A percentile compares a stretch with the other conserved stretches of the same genome.
These are phyloP conservation scores for Eulemur macaco DNA, from an alignment of 2,113 vertebrate species.

Conservation along the genomic window DNA sequence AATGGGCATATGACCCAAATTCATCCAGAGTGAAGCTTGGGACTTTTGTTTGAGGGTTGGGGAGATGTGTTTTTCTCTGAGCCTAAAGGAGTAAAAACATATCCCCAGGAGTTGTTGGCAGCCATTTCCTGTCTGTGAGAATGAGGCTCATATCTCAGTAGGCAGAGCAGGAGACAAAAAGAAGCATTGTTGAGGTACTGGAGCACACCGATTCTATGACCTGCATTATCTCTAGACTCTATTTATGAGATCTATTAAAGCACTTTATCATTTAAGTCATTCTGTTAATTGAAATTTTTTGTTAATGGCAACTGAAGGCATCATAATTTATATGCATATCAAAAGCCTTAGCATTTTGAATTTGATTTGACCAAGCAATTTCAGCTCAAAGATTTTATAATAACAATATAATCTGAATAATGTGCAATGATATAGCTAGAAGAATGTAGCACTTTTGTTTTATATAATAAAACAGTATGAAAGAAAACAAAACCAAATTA, in stretches of 20 bases:
- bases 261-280: background rate
- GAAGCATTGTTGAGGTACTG: background rate
- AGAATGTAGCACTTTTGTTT: background rate
- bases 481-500: background rate
- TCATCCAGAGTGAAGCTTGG: background rate
- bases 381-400: background rate
- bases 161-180: background rate
- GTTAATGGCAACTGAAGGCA: background rate
- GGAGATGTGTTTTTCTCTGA: background rate
- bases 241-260: background rate
- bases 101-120: background rate
- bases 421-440: background rate
- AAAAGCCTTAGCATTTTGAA: background rate
- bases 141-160: background rate
- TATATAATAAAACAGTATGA: background rate
- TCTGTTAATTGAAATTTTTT: background rate
- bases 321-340: background rate
- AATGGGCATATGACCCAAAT: background rate
- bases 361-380: conserved; percentile 37
- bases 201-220: background rate
- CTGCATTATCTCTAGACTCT: background rate
- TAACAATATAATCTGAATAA: conserved; percentile 5
- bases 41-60: background rate
- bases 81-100: background rate
- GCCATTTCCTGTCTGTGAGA: background rate